Percentiles rank a stretch among this genome's conserved stretches.
These are phyloP conservation scores for Campaea margaritaria DNA, from an alignment of 2,888 invertebrate genomes.

Conservation along the genomic window DNA sequence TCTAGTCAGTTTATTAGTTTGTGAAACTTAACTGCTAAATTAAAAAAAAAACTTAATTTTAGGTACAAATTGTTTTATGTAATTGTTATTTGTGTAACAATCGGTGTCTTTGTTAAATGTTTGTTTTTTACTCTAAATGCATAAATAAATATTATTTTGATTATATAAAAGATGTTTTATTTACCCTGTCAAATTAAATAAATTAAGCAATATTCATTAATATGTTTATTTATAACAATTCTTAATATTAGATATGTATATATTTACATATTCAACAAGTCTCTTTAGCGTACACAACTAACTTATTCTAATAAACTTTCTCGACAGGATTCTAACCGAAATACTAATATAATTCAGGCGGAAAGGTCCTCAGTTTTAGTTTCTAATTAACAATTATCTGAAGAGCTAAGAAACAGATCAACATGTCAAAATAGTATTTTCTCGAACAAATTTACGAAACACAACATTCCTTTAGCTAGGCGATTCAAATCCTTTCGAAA, in stretches of 20 bases:
- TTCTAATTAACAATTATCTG: no score
- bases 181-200: conserved; percentile 33
- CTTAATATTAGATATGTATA: conserved; percentile 44
- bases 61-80: conserved; percentile 5
- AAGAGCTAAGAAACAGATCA: no score
- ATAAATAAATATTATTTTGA: conserved; percentile 78
- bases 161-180: conserved; percentile 61
- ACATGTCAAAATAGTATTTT: no score
- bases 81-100: conserved; percentile 49
- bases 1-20: no score
- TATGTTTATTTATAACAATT: conserved; percentile 30
- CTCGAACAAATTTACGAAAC: no score
- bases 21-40: no score
- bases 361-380: no score
- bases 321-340: conserved; percentile 6
- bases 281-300: neutral
- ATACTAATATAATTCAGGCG: neutral
- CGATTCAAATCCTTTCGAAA: no score
- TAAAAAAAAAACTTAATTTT: neutral
- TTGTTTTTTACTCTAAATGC: conserved; percentile 70
- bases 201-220: conserved; percentile 12
- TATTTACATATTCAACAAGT: conserved; percentile 32
- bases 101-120: conserved; percentile 51
- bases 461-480: no score
- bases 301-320: neutral